A percentile compares a stretch with the other conserved stretches of the same genome.
phyloP scores from a whole-genome alignment of 2,113 vertebrate genomes.

The Cathartes aura region DNA sequence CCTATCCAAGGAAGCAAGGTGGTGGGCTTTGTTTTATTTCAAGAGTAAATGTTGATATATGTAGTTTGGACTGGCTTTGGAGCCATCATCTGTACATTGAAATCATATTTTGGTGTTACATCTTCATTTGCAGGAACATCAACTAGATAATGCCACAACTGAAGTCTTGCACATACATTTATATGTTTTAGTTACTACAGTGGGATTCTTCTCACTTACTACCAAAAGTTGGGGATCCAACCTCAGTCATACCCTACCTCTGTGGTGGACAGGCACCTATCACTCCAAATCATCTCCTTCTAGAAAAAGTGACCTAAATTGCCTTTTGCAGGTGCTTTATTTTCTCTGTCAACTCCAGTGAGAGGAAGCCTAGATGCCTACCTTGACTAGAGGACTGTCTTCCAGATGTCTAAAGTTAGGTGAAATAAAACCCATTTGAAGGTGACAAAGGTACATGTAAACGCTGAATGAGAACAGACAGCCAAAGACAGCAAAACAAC shows the following conservation, averaged over 20 bases:
- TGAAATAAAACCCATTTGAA: neutral
- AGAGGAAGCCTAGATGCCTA: neutral
- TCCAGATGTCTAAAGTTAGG: neutral
- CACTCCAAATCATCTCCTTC: neutral
- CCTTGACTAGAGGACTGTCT: neutral
- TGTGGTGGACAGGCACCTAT: neutral
- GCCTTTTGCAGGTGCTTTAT: neutral
- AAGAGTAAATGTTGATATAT: neutral
- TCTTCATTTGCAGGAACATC: neutral
- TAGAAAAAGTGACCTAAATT: neutral
- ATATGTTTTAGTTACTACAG: neutral
- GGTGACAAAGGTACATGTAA: neutral
- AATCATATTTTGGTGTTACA: neutral
- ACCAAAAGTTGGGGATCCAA: neutral
- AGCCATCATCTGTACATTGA: neutral
- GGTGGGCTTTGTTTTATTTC: neutral
- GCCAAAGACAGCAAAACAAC: slow-evolving; percentile 2
- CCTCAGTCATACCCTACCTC: neutral
- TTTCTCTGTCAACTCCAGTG: neutral
- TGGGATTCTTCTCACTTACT: neutral
- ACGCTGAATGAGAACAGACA: neutral
- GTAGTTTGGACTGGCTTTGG: neutral
- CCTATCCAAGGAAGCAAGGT: neutral
- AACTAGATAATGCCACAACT: neutral
- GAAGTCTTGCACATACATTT: neutral